A percentile compares a stretch with the other conserved stretches of the same genome.
These are phyloP conservation scores for Drosophila tsacasi DNA, from an alignment of 1,140 invertebrate species.

Conservation along the genomic window DNA sequence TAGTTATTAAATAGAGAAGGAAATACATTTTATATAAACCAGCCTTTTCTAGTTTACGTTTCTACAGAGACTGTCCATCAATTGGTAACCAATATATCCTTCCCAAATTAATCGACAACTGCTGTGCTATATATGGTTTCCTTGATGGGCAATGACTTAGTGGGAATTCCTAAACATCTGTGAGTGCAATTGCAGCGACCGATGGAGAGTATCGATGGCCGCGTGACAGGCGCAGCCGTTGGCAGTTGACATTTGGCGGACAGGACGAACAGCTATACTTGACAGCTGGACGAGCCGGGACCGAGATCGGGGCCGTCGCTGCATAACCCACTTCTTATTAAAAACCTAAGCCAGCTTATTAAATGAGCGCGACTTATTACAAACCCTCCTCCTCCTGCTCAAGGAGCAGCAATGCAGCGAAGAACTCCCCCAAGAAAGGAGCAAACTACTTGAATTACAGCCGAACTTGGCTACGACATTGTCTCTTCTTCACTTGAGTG, in stretches of 20 bases:
- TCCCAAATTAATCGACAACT: conserved; percentile 2
- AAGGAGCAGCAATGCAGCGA: conserved; percentile 1
- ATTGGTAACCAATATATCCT: neutral
- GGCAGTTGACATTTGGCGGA: conserved; percentile 44
- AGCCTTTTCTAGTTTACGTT: neutral
- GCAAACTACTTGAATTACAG: conserved; percentile 74
- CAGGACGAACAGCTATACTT: conserved; percentile 38
- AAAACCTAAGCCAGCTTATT: conserved; percentile 82
- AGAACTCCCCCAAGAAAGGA: conserved; percentile 49
- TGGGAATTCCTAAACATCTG: conserved; percentile 20
- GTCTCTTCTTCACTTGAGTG: conserved; percentile 77
- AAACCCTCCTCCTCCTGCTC: conserved; percentile 20
- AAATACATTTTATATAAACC: too few relatives aligned
- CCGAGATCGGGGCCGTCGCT: conserved; percentile 21
- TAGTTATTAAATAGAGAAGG: neutral
- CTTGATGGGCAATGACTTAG: conserved; percentile 25
- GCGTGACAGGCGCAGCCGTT: conserved; percentile 60
- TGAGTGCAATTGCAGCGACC: conserved; percentile 39
- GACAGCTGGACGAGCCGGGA: conserved; percentile 69
- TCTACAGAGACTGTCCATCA: neutral
- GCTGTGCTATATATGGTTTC: conserved; percentile 34
- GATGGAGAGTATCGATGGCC: conserved; percentile 66
- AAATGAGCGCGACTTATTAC: conserved; percentile 62
- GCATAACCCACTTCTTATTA: conserved; percentile 75
- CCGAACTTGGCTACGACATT: conserved; percentile 64